These are phyloP conservation scores for Thymallus thymallus DNA, from an alignment of 2,113 vertebrate genomes.

Conservation along the genomic window DNA sequence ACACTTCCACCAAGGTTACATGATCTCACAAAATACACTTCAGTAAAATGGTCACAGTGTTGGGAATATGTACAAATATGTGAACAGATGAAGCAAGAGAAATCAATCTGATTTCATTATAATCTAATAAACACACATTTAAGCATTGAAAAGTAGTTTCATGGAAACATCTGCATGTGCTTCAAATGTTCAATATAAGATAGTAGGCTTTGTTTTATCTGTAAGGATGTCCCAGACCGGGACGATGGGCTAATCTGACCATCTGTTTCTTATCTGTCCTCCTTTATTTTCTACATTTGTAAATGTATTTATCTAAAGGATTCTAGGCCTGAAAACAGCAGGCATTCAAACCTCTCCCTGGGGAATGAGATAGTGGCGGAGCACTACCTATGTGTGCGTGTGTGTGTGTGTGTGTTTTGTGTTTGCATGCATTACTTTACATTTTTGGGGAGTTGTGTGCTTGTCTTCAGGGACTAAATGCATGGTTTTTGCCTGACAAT, in stretches of 20 bases:
- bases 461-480: too few species aligned
- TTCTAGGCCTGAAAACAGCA: conserved; percentile 65
- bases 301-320: conserved; percentile 77
- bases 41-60: too few species aligned
- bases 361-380: conserved; percentile 58
- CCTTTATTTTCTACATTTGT: conserved; percentile 74
- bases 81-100: background rate
- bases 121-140: background rate
- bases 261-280: conserved; percentile 77
- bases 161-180: background rate
- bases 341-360: conserved; percentile 61
- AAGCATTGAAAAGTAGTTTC: background rate
- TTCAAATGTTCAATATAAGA: background rate
- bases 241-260: conserved; percentile 69
- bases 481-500: background rate
- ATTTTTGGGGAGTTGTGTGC: conserved; percentile 2
- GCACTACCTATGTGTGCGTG: conserved; percentile 48
- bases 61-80: too few species aligned
- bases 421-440: background rate
- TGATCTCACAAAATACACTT: background rate
- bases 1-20: conserved; percentile 9
- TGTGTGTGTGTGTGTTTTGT: conserved; percentile 11
- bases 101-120: background rate
- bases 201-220: conserved; percentile 5
- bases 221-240: conserved; percentile 40